These are phyloP conservation scores for Apamea crenata DNA, from an alignment of 2,888 invertebrate species.

Conservation along the genomic window DNA sequence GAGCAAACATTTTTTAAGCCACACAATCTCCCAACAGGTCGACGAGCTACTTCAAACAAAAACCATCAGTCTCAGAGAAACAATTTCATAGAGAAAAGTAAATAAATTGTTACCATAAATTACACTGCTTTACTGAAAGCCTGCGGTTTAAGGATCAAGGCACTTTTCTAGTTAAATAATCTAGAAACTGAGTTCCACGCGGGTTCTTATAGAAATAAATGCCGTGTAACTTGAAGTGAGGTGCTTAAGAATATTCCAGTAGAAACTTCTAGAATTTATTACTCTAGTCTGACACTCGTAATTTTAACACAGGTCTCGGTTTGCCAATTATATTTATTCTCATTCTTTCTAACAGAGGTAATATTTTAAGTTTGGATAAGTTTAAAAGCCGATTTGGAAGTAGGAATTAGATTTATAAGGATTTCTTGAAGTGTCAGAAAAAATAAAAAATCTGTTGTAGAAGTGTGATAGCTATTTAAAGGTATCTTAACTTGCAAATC, in stretches of 20 bases:
- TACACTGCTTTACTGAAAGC: conserved; percentile 39
- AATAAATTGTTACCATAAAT: conserved; percentile 51
- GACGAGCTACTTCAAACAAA: conserved; percentile 8
- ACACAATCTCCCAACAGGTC: background rate
- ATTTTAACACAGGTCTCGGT: conserved; percentile 49
- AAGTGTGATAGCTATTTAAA: background rate
- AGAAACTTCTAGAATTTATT: conserved; percentile 59
- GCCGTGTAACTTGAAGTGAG: conserved; percentile 39
- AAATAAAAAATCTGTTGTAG: background rate
- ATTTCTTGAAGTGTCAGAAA: background rate
- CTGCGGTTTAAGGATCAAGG: conserved; percentile 45
- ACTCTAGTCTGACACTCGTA: conserved; percentile 48
- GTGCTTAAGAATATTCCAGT: conserved; percentile 52
- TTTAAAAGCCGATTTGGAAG: conserved; percentile 5
- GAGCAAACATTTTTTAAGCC: conserved; percentile 13
- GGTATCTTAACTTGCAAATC: too few relatives aligned
- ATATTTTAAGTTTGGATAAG: conserved; percentile 32
- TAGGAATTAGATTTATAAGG: background rate
- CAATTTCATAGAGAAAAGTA: conserved; percentile 27
- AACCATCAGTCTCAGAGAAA: conserved; percentile 15
- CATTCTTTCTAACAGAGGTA: conserved; percentile 12
- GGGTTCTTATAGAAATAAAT: conserved; percentile 50
- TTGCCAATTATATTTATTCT: conserved; percentile 35
- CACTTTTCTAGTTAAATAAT: conserved; percentile 51
- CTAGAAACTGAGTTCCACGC: conserved; percentile 33